These are phyloP conservation scores for Rotaria macrura DNA, from an alignment of 2,888 invertebrate genomes.

Conservation along the genomic window DNA sequence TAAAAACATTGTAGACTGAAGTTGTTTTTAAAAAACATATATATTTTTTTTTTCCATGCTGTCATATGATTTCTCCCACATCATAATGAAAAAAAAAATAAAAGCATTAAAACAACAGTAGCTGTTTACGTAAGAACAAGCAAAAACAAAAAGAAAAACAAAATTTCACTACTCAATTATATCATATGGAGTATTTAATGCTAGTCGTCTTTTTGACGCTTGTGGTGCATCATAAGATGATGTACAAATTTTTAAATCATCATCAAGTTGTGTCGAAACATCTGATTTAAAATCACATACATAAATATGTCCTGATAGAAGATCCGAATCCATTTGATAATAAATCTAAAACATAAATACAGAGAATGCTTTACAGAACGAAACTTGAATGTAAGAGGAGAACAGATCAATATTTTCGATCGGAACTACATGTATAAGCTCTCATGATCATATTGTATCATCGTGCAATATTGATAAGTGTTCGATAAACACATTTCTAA, in stretches of 20 bases:
- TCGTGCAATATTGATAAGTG: no score
- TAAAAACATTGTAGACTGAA: no score
- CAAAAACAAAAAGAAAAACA: background rate
- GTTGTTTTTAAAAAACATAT: no score
- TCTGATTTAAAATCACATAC: background rate
- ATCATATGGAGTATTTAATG: constrained; percentile 1
- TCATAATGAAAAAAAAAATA: background rate
- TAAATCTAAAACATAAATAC: background rate
- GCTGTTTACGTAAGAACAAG: background rate
- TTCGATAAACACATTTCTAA: no score
- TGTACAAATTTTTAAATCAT: background rate
- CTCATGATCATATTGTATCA: no score
- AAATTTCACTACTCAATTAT: background rate
- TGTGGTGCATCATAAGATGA: constrained; percentile 7
- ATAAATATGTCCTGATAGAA: background rate
- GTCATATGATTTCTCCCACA: background rate
- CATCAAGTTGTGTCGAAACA: background rate
- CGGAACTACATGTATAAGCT: no score
- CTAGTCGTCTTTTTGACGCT: background rate
- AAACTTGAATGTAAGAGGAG: no score
- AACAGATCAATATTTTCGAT: no score
- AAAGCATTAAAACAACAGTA: background rate
- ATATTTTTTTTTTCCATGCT: no score
- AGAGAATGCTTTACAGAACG: no score
- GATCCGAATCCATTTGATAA: background rate